Evolutionary conservation across 2,888 invertebrate genomes (phyloP), one percentile per base, ranked within the genome.

Genomic region (Drosophila tripunctata): DNA sequence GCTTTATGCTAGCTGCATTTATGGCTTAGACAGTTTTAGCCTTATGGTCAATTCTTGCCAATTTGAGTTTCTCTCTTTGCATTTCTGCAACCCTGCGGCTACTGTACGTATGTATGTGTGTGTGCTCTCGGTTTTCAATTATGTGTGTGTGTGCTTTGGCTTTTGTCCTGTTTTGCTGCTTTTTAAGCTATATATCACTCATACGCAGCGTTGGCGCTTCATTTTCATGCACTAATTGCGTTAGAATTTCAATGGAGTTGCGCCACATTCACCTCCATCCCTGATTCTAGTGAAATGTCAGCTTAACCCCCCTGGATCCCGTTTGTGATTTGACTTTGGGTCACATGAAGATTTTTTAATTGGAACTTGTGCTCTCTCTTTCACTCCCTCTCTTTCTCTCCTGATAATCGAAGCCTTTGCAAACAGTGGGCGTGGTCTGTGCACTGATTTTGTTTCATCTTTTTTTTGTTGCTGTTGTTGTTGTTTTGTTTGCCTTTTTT

Each of bases 181-280:
- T 43, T 77, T 85, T 79, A 82, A 77, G 81, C 81, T 64, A 81
- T 85, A 81, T 81, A 85, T 81, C 83, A 81, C 86, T 81, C 86
- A 81, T 82, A 82, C 86, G 81, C 86, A 85, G 83, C 67, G 83
- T 72, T 71, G 83, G 64, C 76, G 70, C 74, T 82, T 81, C 77
- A 81, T 82, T 85, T 85, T 85, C 83, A 81, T 85, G 86, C 77
- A 85, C 83, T 81, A 81, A 81, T 81, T 85, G 81, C 79, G 86
- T 79, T 85, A 79, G 86, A 82, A 77, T 81, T 85, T 85, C 85
- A 78, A 81, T 81, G 68, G 64, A 51, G 50, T 55, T 69, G 8
- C 7, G 15, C n/a, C 21, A 14, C 2, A 22, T 1, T 44, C 33
- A 2, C 6, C 31, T 8, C 6, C 12, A 6, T 0, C 1, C 8